phyloP scores from a whole-genome alignment of 2,797 vertebrate species.

The Ctenopoma multispine region DNA sequence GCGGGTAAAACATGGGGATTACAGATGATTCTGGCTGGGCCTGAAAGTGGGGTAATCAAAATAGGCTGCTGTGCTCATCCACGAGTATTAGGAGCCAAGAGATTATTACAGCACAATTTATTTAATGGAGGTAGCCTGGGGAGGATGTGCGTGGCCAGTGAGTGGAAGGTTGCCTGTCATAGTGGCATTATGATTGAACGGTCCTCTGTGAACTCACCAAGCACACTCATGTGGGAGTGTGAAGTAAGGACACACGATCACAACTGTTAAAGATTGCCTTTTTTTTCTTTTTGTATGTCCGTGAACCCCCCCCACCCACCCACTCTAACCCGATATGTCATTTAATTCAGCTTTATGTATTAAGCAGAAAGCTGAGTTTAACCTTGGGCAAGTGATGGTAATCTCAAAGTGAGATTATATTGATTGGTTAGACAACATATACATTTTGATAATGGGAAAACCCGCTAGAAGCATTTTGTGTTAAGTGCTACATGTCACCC shows the following conservation, averaged over 20 bases:
- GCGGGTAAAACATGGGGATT: slow-evolving; percentile 83
- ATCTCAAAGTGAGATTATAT: slow-evolving; percentile 72
- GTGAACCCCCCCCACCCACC: not conserved
- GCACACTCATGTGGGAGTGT: slow-evolving; percentile 66
- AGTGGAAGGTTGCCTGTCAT: slow-evolving; percentile 73
- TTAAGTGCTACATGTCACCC: slow-evolving; percentile 50
- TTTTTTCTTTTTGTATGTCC: slow-evolving; percentile 28
- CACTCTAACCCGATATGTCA: slow-evolving; percentile 19
- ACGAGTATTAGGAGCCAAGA: slow-evolving; percentile 83
- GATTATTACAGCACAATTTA: slow-evolving; percentile 89
- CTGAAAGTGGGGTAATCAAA: slow-evolving; percentile 87
- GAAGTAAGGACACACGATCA: slow-evolving; percentile 60
- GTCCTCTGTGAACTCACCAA: slow-evolving; percentile 67
- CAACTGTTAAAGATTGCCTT: slow-evolving; percentile 37
- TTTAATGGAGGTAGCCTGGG: slow-evolving; percentile 85
- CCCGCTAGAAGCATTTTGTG: slow-evolving; percentile 51
- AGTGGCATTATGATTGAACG: slow-evolving; percentile 77
- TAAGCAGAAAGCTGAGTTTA: slow-evolving; percentile 61
- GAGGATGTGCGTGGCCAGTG: slow-evolving; percentile 65
- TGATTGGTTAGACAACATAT: slow-evolving; percentile 73
- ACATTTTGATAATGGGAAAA: slow-evolving; percentile 76
- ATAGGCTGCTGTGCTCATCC: slow-evolving; percentile 80
- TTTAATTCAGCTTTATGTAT: slow-evolving; percentile 58
- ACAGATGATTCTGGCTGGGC: slow-evolving; percentile 73
- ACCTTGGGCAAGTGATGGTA: slow-evolving; percentile 69